Conservation (phyloP, 2,113 vertebrate species). For the Hypomesus transpacificus region DNA sequence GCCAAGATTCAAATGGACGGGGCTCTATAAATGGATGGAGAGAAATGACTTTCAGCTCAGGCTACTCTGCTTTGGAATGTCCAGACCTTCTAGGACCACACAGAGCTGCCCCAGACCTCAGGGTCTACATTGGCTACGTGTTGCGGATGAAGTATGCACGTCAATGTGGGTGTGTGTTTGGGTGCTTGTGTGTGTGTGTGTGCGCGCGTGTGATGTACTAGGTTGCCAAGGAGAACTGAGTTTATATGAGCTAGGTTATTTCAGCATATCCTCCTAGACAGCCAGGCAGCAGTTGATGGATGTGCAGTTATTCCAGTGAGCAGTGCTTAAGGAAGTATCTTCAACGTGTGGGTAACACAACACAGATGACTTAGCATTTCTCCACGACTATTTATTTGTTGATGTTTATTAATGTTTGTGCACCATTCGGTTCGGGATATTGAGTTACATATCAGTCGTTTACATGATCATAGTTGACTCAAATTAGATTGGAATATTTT, state of each 20-base stretch:
- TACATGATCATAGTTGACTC: slow-evolving; percentile 10
- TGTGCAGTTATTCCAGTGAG: too few species aligned
- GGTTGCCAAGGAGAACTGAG: background rate
- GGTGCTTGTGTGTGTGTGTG: background rate
- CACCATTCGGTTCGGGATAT: background rate
- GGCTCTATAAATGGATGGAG: slow-evolving; percentile 59
- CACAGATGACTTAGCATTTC: too few species aligned
- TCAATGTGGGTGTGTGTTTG: background rate
- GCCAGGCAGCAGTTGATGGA: background rate
- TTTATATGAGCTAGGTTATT: slow-evolving; percentile 14
- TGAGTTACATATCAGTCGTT: slow-evolving; percentile 12
- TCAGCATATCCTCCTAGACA: background rate
- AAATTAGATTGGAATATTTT: slow-evolving; percentile 62
- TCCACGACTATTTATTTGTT: background rate
- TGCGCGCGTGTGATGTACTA: slow-evolving; percentile 18
- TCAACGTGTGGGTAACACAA: too few species aligned
- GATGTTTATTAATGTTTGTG: background rate
- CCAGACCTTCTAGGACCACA: slow-evolving; percentile 41
- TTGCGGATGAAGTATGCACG: too few species aligned
- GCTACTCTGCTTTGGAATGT: slow-evolving; percentile 46
- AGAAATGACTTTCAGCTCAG: slow-evolving; percentile 50
- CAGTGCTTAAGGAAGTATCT: too few species aligned
- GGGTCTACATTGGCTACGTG: slow-evolving; percentile 12
- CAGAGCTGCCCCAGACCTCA: background rate
- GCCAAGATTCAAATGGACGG: slow-evolving; percentile 62